A percentile compares a stretch with the other conserved stretches of the same genome.
These are phyloP conservation scores for Sternarchorhynchus goeldii DNA, from an alignment of 2,797 vertebrate genomes.

Conservation along the genomic window DNA sequence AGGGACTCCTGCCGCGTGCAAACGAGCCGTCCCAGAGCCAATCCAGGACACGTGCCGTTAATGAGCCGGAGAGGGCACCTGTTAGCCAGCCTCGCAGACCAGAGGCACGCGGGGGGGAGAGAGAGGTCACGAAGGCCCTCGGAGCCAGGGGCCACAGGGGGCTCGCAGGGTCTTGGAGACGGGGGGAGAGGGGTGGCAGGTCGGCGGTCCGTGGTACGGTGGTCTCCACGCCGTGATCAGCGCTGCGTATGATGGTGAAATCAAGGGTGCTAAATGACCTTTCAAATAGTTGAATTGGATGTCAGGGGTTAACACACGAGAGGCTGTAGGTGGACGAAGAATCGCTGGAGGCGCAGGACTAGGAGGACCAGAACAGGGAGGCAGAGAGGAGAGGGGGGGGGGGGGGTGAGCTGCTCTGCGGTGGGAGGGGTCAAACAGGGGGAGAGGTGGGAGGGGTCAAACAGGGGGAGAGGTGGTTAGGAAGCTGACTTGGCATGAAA, in stretches of 20 bases:
- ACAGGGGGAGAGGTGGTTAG: slow-evolving; percentile 32
- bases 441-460: slow-evolving; percentile 31
- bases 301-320: slow-evolving; percentile 13
- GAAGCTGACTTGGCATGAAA: slow-evolving; percentile 49
- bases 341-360: background rate
- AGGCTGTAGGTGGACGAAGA: background rate
- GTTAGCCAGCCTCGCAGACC: slow-evolving; percentile 52
- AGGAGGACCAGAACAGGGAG: slow-evolving; percentile 25
- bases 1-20: slow-evolving; percentile 57
- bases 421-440: slow-evolving; percentile 34
- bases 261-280: background rate
- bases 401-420: slow-evolving; percentile 10
- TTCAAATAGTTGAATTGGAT: background rate
- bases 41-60: slow-evolving; percentile 59
- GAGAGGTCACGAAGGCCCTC: slow-evolving; percentile 40
- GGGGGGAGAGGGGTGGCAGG: background rate
- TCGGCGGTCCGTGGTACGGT: too few relatives aligned
- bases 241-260: background rate
- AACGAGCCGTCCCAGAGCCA: slow-evolving; percentile 61
- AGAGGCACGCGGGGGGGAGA: slow-evolving; percentile 9
- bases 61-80: slow-evolving; percentile 61
- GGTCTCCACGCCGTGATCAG: background rate
- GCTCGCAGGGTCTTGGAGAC: background rate
- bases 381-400: slow-evolving; percentile 32
- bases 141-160: slow-evolving; percentile 30